These are phyloP conservation scores for Propithecus coquereli DNA, from an alignment of 2,113 vertebrate species.

Conservation along the genomic window DNA sequence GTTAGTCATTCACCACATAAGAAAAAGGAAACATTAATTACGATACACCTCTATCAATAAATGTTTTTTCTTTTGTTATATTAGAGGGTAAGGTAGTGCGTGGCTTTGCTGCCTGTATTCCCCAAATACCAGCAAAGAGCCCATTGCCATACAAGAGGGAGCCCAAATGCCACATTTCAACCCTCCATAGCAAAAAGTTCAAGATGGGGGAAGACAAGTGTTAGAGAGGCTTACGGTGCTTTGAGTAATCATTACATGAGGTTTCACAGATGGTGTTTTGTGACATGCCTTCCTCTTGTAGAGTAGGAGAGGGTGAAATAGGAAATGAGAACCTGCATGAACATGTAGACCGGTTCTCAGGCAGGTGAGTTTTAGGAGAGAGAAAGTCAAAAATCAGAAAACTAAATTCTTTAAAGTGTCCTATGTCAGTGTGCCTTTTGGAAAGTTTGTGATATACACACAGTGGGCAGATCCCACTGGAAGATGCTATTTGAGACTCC, in stretches of 20 bases:
- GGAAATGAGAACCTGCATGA: background rate
- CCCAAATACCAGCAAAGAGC: background rate
- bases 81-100: background rate
- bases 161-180: background rate
- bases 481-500: background rate
- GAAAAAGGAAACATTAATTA: background rate
- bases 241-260: background rate
- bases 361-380: background rate
- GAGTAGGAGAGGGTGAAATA: background rate
- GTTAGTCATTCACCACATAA: background rate
- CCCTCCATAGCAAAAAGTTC: background rate
- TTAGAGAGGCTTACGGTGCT: background rate
- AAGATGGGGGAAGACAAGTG: too few species aligned
- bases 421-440: background rate
- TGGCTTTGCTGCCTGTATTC: background rate
- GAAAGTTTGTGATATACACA: background rate
- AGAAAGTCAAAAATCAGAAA: background rate
- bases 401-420: background rate
- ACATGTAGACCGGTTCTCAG: background rate
- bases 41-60: background rate
- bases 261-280: background rate
- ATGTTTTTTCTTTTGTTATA: background rate
- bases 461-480: too few species aligned
- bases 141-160: background rate
- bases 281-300: background rate